Base-by-base conservation (phyloP, 2,113 vertebrate species). In the Neotoma lepida region DNA sequence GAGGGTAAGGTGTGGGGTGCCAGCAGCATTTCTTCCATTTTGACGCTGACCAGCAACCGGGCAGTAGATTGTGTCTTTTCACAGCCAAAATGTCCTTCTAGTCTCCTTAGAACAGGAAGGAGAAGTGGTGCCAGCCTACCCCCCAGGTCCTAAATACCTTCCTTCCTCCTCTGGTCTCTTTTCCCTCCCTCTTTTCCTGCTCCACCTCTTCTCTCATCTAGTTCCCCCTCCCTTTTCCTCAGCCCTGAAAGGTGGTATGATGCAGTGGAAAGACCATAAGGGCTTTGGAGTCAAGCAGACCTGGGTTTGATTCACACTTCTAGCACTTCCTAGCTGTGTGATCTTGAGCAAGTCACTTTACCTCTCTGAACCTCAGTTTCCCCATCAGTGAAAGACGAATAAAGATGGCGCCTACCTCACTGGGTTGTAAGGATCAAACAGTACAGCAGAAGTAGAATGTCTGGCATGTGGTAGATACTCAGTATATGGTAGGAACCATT, bases 211-310 rank as follows among this genome's bases (percentile, higher is more conserved):
- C 91, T 81, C 78, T 89, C 56, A 80, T 89, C 70, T 84, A 20
- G n/a, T 91, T 88, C 85, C 54, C 64, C 80, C 30, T 77, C 74
- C 85, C 73, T 66, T 56, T 70, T 24, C 85, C 51, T 63, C 3
- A 3, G 81, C 35, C 73, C 61, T 46, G 85, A 96, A 81, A 94
- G 91, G 80, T 95, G 91, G 78, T 93, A 84, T 95, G 95, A 71
- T 96, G 91, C 96, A 95, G 96, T 97, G 95, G 97, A 96, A 97
- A 97, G 96, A 97, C 63, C 96, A 95, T 85, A 90, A 71, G 49
- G 89, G 87, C 94, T 95, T 88, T 95, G 86, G 49, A 94, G 73
- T 96, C 95, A 85, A 93, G 86, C 63, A 96, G 93, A 89, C 89
- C 88, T 94, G 66, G 96, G 71, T 96, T 96, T 88, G 86, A 66